Evolutionary conservation across 2,797 vertebrate species (phyloP), one percentile per base, ranked within the genome.

Genomic region (Tangara arthus): DNA sequence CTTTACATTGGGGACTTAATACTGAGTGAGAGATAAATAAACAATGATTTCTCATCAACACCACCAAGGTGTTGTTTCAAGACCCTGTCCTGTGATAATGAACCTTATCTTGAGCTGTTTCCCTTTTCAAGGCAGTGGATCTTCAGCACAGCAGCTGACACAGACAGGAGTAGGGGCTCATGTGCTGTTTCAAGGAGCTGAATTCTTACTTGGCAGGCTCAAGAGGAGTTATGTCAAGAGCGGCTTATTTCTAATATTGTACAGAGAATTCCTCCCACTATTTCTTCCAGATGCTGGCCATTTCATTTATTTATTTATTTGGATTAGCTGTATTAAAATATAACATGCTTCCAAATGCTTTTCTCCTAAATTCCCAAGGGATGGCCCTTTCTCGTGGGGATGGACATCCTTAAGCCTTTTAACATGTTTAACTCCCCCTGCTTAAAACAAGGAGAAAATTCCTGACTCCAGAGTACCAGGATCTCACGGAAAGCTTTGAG

Each of bases 271-370:
- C 70, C 93, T 96, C 95, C 91, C 56, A 27, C 87, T 76, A 3
- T 82, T 94, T 60, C 70, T 93, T 94, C 94, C 95, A 92, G 91
- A 89, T 94, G 94, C 87, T 66, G 85, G 53, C 35, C 24, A 14
- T 87, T 56, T 81, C 56, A 60, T 93, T 95, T 93, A 95, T 94
- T 97, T 94, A 94, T 96, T 95, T 96, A 65, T 94, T 88, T 89
- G 85, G 85, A 64, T 94, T 91, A 94, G 89, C 93, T 91, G 32
- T 79, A 82, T 86, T 86, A 88, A 96, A 96, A 91, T 70, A 88
- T 60, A 81, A 37, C 87, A 68, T 66, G 52, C 66, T 81, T 90
- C 72, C 90, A 94, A 80, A 32, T 87, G 60, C 90, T 49, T 68
- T 35, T 47, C 92, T 88, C 59, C 72, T 59, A 22, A n/a, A 77